Percentiles rank a stretch among this genome's conserved stretches.
Evolutionary conservation across 1,140 invertebrate genomes (phyloP).

Genomic region (Ips nitidus): DNA sequence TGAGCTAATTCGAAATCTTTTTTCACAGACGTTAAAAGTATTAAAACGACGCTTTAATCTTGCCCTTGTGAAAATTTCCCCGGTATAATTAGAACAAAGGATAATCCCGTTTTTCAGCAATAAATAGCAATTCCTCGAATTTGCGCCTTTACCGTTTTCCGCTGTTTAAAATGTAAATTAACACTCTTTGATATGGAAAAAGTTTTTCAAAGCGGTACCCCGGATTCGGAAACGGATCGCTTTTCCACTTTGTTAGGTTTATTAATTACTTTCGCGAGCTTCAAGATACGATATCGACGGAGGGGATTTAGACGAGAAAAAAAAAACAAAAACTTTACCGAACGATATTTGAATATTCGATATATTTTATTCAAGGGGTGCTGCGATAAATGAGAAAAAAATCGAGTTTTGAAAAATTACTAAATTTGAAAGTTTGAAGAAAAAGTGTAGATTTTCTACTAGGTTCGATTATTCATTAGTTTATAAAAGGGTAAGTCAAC

Average conservation of each 20-base stretch:
- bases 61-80: conserved; percentile 17
- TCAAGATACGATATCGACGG: too few relatives aligned
- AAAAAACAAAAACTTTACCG: too few relatives aligned
- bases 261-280: conserved; percentile 16
- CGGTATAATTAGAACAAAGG: conserved; percentile 36
- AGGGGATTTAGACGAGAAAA: too few relatives aligned
- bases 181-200: conserved; percentile 38
- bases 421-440: too few relatives aligned
- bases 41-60: conserved; percentile 11
- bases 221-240: conserved; percentile 22
- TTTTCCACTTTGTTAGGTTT: conserved; percentile 31
- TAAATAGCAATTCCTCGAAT: conserved; percentile 39
- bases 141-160: conserved; percentile 24
- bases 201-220: conserved; percentile 18
- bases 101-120: conserved; percentile 35
- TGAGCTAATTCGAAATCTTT: conserved; percentile 20
- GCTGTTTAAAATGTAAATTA: conserved; percentile 36
- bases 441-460: too few relatives aligned
- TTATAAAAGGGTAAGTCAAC: too few relatives aligned
- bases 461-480: too few relatives aligned
- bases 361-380: too few relatives aligned
- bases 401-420: too few relatives aligned
- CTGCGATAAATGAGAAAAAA: too few relatives aligned
- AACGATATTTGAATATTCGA: too few relatives aligned
- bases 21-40: conserved; percentile 13